These are phyloP conservation scores for Sigmodon hispidus DNA, from an alignment of 2,113 vertebrate species.

Conservation along the genomic window DNA sequence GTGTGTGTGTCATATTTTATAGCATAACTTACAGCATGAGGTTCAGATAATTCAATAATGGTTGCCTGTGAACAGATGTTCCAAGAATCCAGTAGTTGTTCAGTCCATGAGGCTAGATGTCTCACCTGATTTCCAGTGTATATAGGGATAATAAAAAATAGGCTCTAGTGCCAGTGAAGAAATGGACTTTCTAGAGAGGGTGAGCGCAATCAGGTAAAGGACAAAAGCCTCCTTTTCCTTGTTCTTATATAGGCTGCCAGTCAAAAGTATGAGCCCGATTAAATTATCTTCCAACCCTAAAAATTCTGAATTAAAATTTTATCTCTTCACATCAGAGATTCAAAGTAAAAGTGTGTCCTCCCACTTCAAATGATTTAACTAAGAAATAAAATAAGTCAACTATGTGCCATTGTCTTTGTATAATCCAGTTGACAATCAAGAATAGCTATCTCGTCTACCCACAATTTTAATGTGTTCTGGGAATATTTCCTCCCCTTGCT, in stretches of 20 bases:
- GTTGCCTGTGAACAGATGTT: too few species aligned
- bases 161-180: neutral
- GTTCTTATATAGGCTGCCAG: neutral
- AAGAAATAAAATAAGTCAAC: neutral
- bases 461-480: neutral
- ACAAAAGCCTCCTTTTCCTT: rapidly evolving
- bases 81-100: neutral
- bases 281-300: neutral
- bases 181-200: neutral
- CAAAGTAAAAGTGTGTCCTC: neutral
- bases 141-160: neutral
- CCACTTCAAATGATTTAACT: neutral
- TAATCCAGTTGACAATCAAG: neutral
- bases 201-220: neutral
- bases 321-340: neutral
- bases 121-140: neutral
- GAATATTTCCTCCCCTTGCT: neutral
- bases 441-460: neutral
- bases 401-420: too few species aligned
- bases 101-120: neutral
- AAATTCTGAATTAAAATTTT: neutral
- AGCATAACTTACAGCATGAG: neutral
- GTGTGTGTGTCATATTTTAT: neutral
- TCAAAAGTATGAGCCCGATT: neutral
- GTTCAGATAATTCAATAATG: neutral